Evolutionary conservation across 2,888 invertebrate species (phyloP), one percentile per base, ranked within the genome.

Genomic region (Sarcophaga rosellei): DNA sequence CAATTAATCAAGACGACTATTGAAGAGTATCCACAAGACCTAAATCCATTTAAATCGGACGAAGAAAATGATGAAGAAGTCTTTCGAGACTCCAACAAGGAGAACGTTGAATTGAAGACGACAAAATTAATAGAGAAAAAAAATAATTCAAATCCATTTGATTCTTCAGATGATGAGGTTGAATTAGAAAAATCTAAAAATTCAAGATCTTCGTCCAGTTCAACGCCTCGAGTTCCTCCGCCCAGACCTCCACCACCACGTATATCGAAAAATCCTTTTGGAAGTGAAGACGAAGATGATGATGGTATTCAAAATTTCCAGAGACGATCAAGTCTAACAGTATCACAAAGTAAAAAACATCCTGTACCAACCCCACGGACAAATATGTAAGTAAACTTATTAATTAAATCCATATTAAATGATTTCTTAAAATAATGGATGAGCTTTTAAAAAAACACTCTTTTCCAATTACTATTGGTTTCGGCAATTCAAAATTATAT

Each of bases 1-100:
- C 81, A 87, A 25, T 83, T 85, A n/a, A 84, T 69, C 8, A 89
- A 88, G 84, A 77, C 79, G 2, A 81, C 69, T 44, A 53, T 81
- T 21, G 88, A 89, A 79, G 87, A 90, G 62, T 97, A 98, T 94
- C 98, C 98, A 0, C 95, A 95, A 88, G 95, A 96, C 90, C 94
- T 97, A 87, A 98, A 98, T 94, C 98, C 98, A 6, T 98, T 98
- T 93, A 95, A 95, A 57, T 96, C 96, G 88, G 96, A 96, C 80
- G 95, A 94, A 44, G 95, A 95, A 63, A 94, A 94, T 66, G 94
- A 93, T 75, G 91, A 91, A 3, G 91, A 91, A 4, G 61, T 83
- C 8, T 11, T n/a, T 53, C 12, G 17, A 20, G 86, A 88, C 61
- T 65, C 90, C n/a, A 93, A 92, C 88, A 94, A 90, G 89, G 88